A percentile compares a stretch with the other conserved stretches of the same genome.
Evolutionary conservation across 1,140 invertebrate species (phyloP).

Genomic region (Trachymyrmex septentrionalis): DNA sequence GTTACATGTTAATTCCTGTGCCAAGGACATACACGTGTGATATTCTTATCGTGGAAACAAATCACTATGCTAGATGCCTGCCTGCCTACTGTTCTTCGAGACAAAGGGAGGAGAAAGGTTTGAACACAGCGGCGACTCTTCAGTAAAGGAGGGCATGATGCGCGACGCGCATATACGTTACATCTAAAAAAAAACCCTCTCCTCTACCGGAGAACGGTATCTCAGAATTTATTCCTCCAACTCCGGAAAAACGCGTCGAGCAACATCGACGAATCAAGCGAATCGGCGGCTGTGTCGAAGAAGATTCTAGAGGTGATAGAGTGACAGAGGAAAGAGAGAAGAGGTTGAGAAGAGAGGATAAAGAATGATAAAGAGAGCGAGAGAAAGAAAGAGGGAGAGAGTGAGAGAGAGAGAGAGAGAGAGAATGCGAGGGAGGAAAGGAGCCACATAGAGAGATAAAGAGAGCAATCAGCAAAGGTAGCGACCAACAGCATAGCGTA

Average conservation of each 20-base stretch:
- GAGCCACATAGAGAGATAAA: slow-evolving; percentile 37
- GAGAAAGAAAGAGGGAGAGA: slow-evolving; percentile 6
- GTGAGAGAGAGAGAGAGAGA: background rate
- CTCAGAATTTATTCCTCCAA: background rate
- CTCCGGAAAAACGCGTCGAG: slow-evolving; percentile 21
- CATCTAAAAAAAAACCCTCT: background rate
- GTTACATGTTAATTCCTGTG: slow-evolving; percentile 23
- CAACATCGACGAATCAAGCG: slow-evolving; percentile 47
- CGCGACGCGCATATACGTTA: background rate
- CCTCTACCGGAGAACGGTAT: slow-evolving; percentile 5
- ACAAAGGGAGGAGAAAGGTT: slow-evolving; percentile 21
- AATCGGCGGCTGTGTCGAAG: slow-evolving; percentile 26
- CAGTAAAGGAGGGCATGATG: background rate
- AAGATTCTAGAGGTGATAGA: slow-evolving; percentile 55
- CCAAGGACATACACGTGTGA: background rate
- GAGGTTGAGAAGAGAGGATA: background rate
- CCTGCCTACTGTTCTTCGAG: slow-evolving; percentile 6
- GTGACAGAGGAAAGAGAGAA: background rate
- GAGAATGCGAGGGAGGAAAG: slow-evolving; percentile 6
- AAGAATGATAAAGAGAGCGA: slow-evolving; percentile 1
- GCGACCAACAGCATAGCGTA: background rate
- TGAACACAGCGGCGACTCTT: background rate
- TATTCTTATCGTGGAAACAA: slow-evolving; percentile 29
- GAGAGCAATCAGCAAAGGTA: slow-evolving; percentile 16
- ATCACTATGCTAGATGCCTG: background rate